Conservation (phyloP, 2,888 invertebrate genomes). For the Ichneumon xanthorius region DNA sequence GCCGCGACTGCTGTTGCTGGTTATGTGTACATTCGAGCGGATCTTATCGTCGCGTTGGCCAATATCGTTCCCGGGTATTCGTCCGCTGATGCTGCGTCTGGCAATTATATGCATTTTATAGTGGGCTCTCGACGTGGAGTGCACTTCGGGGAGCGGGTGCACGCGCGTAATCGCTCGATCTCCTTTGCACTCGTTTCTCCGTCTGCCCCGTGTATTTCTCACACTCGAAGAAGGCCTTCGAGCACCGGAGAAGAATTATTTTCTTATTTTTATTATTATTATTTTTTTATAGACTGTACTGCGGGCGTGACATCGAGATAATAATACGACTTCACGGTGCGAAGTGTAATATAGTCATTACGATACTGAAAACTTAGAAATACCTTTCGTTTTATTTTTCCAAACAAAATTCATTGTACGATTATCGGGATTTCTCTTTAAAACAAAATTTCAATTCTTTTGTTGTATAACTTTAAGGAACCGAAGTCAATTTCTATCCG, state of each 20-base stretch:
- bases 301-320: neutral
- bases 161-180: slow-evolving; percentile 74
- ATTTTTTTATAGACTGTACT: neutral
- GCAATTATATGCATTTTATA: slow-evolving; percentile 67
- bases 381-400: too few species aligned
- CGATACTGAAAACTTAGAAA: too few species aligned
- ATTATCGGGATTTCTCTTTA: too few species aligned
- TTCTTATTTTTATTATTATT: slow-evolving; percentile 1
- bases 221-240: slow-evolving; percentile 5
- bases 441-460: too few species aligned
- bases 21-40: slow-evolving; percentile 56
- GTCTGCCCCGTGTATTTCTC: slow-evolving; percentile 25
- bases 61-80: slow-evolving; percentile 60
- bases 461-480: too few species aligned
- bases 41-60: slow-evolving; percentile 65
- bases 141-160: slow-evolving; percentile 67
- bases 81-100: slow-evolving; percentile 45
- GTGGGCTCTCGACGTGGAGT: slow-evolving; percentile 54
- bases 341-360: neutral
- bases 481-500: neutral
- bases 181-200: slow-evolving; percentile 69
- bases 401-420: too few species aligned
- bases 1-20: slow-evolving; percentile 27
- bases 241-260: slow-evolving; percentile 3
- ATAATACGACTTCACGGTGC: slow-evolving; percentile 9